Percentiles rank a stretch among this genome's conserved stretches.
These are phyloP conservation scores for Gadopsis marmoratus DNA, from an alignment of 2,797 vertebrate genomes.

Conservation along the genomic window DNA sequence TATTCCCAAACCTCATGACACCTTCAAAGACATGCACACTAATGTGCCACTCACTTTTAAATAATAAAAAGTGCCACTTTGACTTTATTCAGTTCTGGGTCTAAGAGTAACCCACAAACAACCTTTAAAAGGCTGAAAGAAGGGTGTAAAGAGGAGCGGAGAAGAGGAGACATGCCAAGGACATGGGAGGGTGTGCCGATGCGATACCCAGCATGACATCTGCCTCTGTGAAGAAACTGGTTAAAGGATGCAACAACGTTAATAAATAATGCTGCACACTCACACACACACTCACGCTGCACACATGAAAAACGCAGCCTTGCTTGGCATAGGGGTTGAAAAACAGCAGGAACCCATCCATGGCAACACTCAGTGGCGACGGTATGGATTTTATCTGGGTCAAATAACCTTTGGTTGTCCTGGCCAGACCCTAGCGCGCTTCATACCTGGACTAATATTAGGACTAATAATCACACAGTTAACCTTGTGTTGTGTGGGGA, in stretches of 20 bases:
- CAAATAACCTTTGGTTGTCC: constrained; percentile 44
- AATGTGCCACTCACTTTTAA: not conserved
- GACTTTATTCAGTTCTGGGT: not conserved
- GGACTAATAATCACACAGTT: constrained; percentile 25
- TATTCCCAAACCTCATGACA: not conserved
- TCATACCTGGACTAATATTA: constrained; percentile 7
- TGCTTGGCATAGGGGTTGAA: constrained; percentile 27
- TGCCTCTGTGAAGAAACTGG: constrained; percentile 60
- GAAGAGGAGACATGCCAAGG: constrained; percentile 46
- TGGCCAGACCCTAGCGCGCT: constrained; percentile 5
- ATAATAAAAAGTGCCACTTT: not conserved
- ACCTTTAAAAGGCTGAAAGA: constrained; percentile 31
- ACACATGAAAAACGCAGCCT: constrained; percentile 25
- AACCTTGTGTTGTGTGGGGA: constrained; percentile 10
- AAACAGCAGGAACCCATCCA: constrained; percentile 41
- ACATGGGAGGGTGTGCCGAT: constrained; percentile 52
- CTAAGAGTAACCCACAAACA: constrained; percentile 27
- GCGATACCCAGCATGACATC: constrained; percentile 55
- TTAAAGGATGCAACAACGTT: constrained; percentile 68
- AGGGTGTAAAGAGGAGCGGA: not conserved
- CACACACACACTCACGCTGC: constrained; percentile 14
- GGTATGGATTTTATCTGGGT: constrained; percentile 49
- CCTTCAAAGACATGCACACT: not conserved
- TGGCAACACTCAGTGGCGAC: constrained; percentile 18
- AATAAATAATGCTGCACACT: constrained; percentile 67